These are phyloP conservation scores for Bellardia pandia DNA, from an alignment of 2,888 invertebrate species.

Conservation along the genomic window DNA sequence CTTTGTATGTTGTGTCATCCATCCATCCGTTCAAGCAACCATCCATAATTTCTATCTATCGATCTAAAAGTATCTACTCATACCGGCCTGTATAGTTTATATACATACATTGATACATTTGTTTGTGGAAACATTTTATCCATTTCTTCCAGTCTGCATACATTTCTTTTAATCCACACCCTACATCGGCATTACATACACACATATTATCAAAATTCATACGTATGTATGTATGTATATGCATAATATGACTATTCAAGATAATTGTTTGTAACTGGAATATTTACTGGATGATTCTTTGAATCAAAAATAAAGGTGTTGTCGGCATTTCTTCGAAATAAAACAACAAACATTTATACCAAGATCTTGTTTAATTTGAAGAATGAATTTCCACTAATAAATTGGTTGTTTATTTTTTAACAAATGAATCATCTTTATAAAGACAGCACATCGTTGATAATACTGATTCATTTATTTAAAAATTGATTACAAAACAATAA, in stretches of 20 bases:
- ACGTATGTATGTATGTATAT: too few species aligned
- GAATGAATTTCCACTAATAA: slow-evolving; percentile 3
- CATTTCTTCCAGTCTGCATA: slow-evolving; percentile 25
- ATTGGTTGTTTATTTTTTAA: not conserved
- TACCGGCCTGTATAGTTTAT: slow-evolving; percentile 1
- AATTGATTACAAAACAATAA: too few species aligned
- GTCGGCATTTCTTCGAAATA: not conserved
- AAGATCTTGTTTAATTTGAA: not conserved
- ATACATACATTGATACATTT: not conserved
- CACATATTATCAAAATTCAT: not conserved
- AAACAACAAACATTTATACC: not conserved
- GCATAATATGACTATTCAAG: not conserved
- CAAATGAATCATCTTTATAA: slow-evolving; percentile 20
- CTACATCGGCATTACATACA: slow-evolving; percentile 1
- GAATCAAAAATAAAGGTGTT: slow-evolving; percentile 1
- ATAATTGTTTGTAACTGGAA: slow-evolving; percentile 9
- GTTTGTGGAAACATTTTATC: slow-evolving; percentile 3
- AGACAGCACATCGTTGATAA: not conserved
- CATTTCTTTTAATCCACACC: slow-evolving; percentile 22
- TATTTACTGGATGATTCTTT: not conserved
- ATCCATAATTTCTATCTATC: slow-evolving; percentile 37
- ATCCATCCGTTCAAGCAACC: slow-evolving; percentile 21
- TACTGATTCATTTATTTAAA: too few species aligned
- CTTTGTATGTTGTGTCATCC: slow-evolving; percentile 46
- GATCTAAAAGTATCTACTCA: slow-evolving; percentile 16